Percentiles rank a stretch among this genome's conserved stretches.
phyloP scores from a whole-genome alignment of 1,140 invertebrate species.

The Panagrolaimus sp. region DNA sequence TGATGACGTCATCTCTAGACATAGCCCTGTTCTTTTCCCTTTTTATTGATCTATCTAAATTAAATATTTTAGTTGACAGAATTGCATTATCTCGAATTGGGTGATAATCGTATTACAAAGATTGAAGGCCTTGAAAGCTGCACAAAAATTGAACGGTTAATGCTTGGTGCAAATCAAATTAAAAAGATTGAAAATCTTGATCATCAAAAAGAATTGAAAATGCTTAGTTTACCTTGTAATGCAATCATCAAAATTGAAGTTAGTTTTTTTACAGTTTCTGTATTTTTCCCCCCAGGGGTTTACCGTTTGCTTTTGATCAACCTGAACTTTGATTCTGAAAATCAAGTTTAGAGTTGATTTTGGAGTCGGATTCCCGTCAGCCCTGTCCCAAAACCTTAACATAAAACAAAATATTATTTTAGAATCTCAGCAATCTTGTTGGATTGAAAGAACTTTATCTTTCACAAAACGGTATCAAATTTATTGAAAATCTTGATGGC shows the following conservation, averaged over 20 bases:
- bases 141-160: conserved; percentile 69
- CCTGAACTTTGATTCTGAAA: too few relatives aligned
- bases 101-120: conserved; percentile 78
- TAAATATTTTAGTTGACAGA: conserved; percentile 67
- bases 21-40: neutral
- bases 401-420: neutral
- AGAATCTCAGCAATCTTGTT: conserved; percentile 70
- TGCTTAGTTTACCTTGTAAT: conserved; percentile 75
- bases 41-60: conserved; percentile 18
- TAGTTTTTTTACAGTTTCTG: neutral
- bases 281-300: too few relatives aligned
- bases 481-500: conserved; percentile 68
- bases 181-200: conserved; percentile 78
- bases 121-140: conserved; percentile 48
- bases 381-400: too few relatives aligned
- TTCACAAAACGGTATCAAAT: conserved; percentile 81
- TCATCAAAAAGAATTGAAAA: conserved; percentile 70
- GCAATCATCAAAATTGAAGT: conserved; percentile 42
- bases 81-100: conserved; percentile 81
- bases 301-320: too few relatives aligned
- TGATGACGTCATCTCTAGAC: neutral
- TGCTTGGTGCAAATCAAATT: conserved; percentile 94
- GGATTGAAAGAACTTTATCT: conserved; percentile 83
- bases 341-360: too few relatives aligned
- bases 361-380: too few relatives aligned